Conservation (phyloP, 2,797 vertebrate genomes). For the Pipistrellus pygmaeus region DNA sequence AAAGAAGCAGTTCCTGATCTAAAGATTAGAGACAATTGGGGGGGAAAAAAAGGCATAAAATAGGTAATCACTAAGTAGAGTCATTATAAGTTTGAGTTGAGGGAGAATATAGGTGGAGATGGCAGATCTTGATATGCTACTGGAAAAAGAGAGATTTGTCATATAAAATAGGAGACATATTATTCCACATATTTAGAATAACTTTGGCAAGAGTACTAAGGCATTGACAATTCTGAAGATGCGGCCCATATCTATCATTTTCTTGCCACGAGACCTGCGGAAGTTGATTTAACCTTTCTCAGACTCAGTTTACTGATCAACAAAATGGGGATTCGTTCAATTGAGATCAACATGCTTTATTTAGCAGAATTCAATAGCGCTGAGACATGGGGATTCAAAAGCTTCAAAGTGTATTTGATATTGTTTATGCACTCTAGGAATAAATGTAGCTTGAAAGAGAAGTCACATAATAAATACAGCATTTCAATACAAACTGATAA, state of each 20-base stretch:
- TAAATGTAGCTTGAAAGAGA: neutral
- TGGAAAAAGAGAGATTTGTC: constrained; percentile 12
- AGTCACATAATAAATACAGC: neutral
- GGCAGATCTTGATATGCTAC: neutral
- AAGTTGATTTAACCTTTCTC: neutral
- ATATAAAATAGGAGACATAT: neutral
- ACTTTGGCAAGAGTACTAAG: neutral
- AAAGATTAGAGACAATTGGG: neutral
- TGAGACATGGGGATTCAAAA: neutral
- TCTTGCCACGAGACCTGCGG: neutral
- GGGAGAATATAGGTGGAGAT: neutral
- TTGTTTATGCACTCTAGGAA: neutral
- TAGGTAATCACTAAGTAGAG: neutral
- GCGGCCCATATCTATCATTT: neutral
- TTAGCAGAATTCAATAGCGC: neutral
- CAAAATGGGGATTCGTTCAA: neutral
- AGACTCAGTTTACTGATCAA: neutral
- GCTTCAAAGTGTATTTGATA: neutral
- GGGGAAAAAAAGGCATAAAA: neutral
- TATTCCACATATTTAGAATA: neutral
- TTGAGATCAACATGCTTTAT: neutral
- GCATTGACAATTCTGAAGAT: neutral
- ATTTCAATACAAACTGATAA: neutral
- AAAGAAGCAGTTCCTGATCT: neutral
- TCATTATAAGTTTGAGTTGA: neutral